Evolutionary conservation across 2,888 invertebrate genomes (phyloP).

Genomic region (Campoplex nolae): DNA sequence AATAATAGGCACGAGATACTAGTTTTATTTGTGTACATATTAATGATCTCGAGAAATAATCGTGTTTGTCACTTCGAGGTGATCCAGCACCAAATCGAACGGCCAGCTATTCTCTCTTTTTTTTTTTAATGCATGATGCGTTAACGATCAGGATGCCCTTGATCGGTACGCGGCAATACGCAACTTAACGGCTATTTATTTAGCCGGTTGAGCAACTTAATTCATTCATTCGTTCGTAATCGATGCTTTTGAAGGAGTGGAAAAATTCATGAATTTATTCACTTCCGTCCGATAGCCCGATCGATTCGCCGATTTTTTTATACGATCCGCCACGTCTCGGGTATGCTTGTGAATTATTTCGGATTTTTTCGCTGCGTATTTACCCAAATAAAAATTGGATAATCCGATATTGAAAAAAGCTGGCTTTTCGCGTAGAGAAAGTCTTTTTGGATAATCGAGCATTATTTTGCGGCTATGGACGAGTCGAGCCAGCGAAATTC

Average conservation of each 20-base stretch:
- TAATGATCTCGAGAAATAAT: slow-evolving; percentile 1
- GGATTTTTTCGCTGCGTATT: background rate
- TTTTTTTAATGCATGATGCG: slow-evolving; percentile 14
- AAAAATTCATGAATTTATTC: background rate
- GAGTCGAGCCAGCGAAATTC: slow-evolving; percentile 31
- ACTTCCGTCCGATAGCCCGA: background rate
- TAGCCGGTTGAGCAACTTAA: slow-evolving; percentile 8
- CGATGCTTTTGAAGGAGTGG: background rate
- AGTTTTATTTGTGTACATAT: slow-evolving; percentile 36
- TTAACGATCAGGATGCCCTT: slow-evolving; percentile 70
- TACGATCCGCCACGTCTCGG: background rate
- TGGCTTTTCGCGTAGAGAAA: background rate
- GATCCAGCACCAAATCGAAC: slow-evolving; percentile 58
- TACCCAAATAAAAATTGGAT: background rate
- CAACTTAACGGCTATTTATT: slow-evolving; percentile 28
- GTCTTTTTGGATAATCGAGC: background rate
- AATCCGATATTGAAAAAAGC: background rate
- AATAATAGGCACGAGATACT: slow-evolving; percentile 55
- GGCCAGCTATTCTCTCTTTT: slow-evolving; percentile 18
- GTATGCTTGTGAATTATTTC: background rate
- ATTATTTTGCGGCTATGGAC: slow-evolving; percentile 1
- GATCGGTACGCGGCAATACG: slow-evolving; percentile 64
- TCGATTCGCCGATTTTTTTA: background rate
- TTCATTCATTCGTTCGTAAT: slow-evolving; percentile 16
- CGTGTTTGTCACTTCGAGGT: slow-evolving; percentile 60